A percentile compares a stretch with the other conserved stretches of the same genome.
Conservation (phyloP, 2,113 vertebrate species). For the Cebidichthys violaceus region DNA sequence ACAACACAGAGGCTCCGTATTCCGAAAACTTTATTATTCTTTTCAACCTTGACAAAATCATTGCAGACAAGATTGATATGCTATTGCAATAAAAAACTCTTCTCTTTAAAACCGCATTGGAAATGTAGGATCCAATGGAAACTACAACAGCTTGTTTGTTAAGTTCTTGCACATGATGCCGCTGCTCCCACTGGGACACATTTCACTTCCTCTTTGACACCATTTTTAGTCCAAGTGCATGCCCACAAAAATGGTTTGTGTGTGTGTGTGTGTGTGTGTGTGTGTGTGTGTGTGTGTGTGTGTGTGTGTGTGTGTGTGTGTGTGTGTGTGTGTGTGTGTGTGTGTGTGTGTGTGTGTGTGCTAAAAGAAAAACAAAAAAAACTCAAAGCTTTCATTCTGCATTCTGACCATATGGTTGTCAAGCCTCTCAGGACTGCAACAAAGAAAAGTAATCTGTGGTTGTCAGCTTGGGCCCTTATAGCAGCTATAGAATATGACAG, state of each 20-base stretch:
- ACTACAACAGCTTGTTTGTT: neutral
- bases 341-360: neutral
- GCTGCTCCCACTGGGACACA: neutral
- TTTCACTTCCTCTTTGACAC: constrained; percentile 26
- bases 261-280: neutral
- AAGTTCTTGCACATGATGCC: neutral
- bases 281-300: neutral
- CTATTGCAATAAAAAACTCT: neutral
- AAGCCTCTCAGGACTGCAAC: constrained; percentile 47
- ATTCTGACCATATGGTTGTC: constrained; percentile 50
- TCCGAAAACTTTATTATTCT: no score
- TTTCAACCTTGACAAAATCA: no score
- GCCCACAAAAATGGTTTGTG: neutral
- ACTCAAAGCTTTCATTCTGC: constrained; percentile 23
- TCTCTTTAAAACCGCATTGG: neutral
- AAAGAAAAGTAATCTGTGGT: constrained; percentile 57
- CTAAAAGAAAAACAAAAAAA: neutral
- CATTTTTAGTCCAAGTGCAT: neutral
- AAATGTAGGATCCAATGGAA: neutral
- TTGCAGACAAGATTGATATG: no score
- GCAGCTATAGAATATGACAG: constrained; percentile 73
- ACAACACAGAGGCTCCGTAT: no score
- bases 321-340: no score
- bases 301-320: neutral
- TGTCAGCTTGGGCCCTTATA: constrained; percentile 57